Evolutionary conservation across 2,797 vertebrate genomes (phyloP), one percentile per base, ranked within the genome.

Genomic region (Sebastolobus altivelis): DNA sequence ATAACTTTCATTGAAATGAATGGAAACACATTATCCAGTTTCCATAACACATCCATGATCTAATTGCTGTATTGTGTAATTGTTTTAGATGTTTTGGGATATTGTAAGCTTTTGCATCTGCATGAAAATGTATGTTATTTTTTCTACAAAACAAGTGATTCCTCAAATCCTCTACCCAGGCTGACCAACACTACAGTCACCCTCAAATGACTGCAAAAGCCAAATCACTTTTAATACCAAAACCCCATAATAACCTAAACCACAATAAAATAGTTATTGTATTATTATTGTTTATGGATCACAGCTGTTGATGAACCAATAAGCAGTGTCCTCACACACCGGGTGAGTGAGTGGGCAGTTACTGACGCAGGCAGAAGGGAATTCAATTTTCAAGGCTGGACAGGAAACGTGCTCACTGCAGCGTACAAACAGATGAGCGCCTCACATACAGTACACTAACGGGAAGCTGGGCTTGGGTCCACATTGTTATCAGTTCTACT

Each of bases 351-450:
- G 73, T 65, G 80, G 79, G 75, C 63, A 43, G 80, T 72, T 22
- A 82, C 69, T 92, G 84, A 88, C 73, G 29, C 72, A 91, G 74
- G 13, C 77, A 83, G 61, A 72, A 1, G 83, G 86, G 90, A 89
- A 91, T 91, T 91, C 59, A 73, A 79, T 81, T 85, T 89, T 77
- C 66, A 81, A 81, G 90, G 75, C 77, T 5, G 12, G 72, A 74
- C 92, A 94, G 93, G 94, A 94, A 94, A 87, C 18, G 6, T 63
- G 82, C 80, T 86, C 84, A 81, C 35, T 83, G 73, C 55, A 71
- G 59, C 71, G 37, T 29, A 75, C 35, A 80, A 56, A 79, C 79
- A 74, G 40, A 77, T n/a, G 77, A 77, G 60, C 25, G 11, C 46
- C 58, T 67, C 61, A 59, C 61, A 72, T 52, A 66, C 58, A 72